phyloP scores from a whole-genome alignment of 1,140 invertebrate species.

The Cardiocondyla obscurior region DNA sequence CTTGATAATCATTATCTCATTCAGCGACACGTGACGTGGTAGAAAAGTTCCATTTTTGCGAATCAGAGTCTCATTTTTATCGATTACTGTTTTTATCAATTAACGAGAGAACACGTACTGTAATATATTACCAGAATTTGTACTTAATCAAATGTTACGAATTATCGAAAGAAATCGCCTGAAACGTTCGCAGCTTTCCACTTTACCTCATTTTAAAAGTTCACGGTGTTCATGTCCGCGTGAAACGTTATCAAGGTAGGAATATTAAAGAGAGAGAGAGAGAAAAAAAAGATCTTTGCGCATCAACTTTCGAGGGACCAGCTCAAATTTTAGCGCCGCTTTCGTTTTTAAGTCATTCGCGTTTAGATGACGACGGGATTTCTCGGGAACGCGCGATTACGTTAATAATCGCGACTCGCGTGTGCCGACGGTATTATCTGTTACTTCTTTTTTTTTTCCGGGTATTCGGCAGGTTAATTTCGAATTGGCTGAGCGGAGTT shows the following conservation, averaged over 20 bases:
- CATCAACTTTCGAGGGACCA: background rate
- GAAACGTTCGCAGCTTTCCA: too few relatives aligned
- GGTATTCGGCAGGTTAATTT: background rate
- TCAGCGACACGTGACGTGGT: background rate
- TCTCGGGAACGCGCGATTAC: background rate
- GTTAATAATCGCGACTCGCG: background rate
- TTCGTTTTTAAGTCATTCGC: background rate
- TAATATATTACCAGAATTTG: background rate
- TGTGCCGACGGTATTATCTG: background rate
- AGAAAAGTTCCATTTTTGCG: background rate
- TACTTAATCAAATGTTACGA: background rate
- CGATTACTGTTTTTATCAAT: background rate
- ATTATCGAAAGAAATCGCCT: background rate
- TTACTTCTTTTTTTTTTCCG: background rate
- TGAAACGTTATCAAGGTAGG: background rate
- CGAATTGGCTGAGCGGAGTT: too few relatives aligned
- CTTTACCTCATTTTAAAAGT: background rate
- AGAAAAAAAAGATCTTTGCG: background rate
- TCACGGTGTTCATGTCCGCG: background rate
- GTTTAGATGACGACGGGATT: background rate
- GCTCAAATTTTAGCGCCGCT: background rate
- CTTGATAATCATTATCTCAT: background rate
- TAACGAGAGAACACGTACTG: background rate
- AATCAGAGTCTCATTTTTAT: background rate
- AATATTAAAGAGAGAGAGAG: background rate